These are phyloP conservation scores for Coptodon rendalli DNA, from an alignment of 2,113 vertebrate species.

Conservation along the genomic window DNA sequence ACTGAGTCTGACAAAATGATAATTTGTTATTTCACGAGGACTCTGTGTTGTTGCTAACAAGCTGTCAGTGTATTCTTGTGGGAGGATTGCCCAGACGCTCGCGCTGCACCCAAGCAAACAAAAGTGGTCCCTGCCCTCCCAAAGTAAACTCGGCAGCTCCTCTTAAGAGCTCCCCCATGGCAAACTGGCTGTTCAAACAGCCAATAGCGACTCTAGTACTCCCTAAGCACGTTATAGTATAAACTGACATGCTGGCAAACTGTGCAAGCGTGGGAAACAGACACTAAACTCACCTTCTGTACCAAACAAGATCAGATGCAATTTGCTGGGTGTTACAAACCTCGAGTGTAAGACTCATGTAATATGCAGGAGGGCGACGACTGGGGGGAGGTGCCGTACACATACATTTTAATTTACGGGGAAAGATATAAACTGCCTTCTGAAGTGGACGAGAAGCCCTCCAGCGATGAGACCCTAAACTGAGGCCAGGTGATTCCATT, in stretches of 20 bases:
- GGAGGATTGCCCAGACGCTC: constrained; percentile 17
- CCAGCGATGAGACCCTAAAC: neutral
- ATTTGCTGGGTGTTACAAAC: neutral
- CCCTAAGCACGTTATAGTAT: neutral
- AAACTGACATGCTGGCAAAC: neutral
- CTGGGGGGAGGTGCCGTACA: neutral
- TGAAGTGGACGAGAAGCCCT: neutral
- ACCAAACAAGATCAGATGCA: neutral
- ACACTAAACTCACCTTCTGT: neutral
- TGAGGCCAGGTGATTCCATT: neutral
- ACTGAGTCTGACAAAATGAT: constrained; percentile 3
- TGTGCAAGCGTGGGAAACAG: neutral
- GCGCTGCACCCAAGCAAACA: constrained; percentile 15
- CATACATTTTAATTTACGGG: neutral
- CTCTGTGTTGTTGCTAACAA: neutral
- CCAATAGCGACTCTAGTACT: neutral
- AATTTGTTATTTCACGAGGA: constrained; percentile 8
- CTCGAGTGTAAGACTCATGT: neutral
- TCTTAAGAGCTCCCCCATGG: constrained; percentile 9
- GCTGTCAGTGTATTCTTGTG: neutral
- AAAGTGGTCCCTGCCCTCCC: constrained; percentile 33
- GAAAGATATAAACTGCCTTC: neutral
- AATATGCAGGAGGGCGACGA: neutral
- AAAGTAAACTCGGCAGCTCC: constrained; percentile 30
- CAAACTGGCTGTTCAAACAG: constrained; percentile 20